Base-by-base conservation (phyloP, 1,140 invertebrate species). In the Himalopsyche phryganea region DNA sequence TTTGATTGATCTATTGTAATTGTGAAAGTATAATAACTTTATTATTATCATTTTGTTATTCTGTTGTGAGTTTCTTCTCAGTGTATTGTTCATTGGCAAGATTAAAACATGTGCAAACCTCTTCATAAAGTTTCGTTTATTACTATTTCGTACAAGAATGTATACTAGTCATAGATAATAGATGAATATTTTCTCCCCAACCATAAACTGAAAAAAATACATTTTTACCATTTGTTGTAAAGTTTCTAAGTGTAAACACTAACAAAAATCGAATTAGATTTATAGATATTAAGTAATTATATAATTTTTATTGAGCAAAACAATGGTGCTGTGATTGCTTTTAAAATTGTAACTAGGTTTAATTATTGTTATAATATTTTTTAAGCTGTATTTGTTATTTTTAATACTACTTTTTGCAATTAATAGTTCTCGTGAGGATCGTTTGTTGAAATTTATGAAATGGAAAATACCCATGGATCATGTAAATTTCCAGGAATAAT, bases 121-220 rank as follows among this genome's bases (percentile, higher is more conserved):
- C 23, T 28, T 28, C 23, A 28, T 28, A 28, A 28, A 28, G 23
- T 28, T 28, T 28, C 23, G 23, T 52, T 52, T 50, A 61, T 46
- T 50, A 50, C 55, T 53, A 55, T 55, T 63, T 59, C 52, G 62
- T 64, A 64, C 62, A 64, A 64, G 58, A 55, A 52, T 54, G 52
- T 56, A 58, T 60, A 64, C 62, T 64, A 64, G 62, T 64, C 62
- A 64, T 64, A 64, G 62, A 35, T 56, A 52, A 60, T 63, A 57
- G 52, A 52, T 13, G 7, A n/a, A 45, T 52, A 13, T 52, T 41
- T 46, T 50, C 52, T 63, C 47, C 45, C 46, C 10, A 50, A 56
- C 54, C 54, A 41, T 56, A 50, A 48, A 33, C 54, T 56, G 54
- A 56, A 47, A 56, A 38, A 40, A 40, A 28, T 32, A 56, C 18